These are phyloP conservation scores for Nipponacmea schrenckii DNA, from an alignment of 2,888 invertebrate genomes.

Conservation along the genomic window DNA sequence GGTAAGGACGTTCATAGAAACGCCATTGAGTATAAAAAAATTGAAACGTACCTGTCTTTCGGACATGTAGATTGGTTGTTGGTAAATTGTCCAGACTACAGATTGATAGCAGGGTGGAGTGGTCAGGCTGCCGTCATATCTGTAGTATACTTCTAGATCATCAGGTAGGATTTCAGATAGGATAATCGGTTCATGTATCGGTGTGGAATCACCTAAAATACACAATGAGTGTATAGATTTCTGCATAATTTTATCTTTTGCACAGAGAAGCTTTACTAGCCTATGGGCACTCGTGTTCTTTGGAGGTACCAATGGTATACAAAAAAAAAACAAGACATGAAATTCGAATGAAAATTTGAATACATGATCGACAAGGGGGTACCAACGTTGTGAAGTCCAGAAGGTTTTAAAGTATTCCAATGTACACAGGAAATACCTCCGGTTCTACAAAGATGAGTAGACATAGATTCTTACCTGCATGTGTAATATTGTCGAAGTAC, in stretches of 20 bases:
- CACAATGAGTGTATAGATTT: not conserved
- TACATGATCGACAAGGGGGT: too few species aligned
- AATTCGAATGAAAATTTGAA: too few species aligned
- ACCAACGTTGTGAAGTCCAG: too few species aligned
- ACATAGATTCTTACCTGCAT: constrained; percentile 16
- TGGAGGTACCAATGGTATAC: too few species aligned
- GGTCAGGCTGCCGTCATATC: constrained; percentile 59
- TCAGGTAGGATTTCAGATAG: constrained; percentile 40
- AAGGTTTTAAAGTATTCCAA: too few species aligned
- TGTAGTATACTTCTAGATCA: constrained; percentile 47
- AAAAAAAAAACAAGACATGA: too few species aligned
- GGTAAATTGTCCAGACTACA: constrained; percentile 58
- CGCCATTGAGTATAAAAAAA: too few species aligned
- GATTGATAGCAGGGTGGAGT: constrained; percentile 61
- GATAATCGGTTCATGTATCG: constrained; percentile 18
- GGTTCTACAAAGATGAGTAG: not conserved
- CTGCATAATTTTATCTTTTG: too few species aligned
- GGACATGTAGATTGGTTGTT: constrained; percentile 43
- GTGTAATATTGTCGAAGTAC: constrained; percentile 21
- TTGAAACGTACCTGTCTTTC: constrained; percentile 45
- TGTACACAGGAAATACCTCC: not conserved
- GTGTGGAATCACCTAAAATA: not conserved
- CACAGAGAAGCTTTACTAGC: too few species aligned
- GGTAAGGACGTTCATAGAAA: too few species aligned
- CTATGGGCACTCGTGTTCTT: too few species aligned